These are phyloP conservation scores for Ochotona curzoniae DNA, from an alignment of 2,113 vertebrate genomes.

Conservation along the genomic window DNA sequence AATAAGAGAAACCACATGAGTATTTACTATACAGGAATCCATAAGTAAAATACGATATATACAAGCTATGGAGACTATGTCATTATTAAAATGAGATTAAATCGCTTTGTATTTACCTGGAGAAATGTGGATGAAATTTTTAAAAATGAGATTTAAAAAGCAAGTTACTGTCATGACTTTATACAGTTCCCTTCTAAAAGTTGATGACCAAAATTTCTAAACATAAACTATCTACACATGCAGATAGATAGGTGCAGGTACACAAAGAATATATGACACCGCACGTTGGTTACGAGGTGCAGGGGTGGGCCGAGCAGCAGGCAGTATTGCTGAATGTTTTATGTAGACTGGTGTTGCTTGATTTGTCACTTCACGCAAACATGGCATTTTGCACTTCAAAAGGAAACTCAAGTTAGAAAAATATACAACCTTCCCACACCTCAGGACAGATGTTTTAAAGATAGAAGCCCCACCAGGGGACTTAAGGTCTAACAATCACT, in stretches of 20 bases:
- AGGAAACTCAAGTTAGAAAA: conserved; percentile 18
- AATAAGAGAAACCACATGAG: not conserved
- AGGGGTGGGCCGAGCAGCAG: not conserved
- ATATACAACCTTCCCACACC: not conserved
- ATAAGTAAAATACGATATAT: not conserved
- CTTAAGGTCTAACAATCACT: conserved; percentile 30
- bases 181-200: not conserved
- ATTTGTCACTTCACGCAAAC: not conserved
- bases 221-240: not conserved
- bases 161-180: conserved; percentile 19
- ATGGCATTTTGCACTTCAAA: conserved; percentile 33
- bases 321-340: not conserved
- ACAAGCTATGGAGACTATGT: not conserved
- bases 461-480: conserved; percentile 1
- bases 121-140: not conserved
- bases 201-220: not conserved
- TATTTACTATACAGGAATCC: not conserved
- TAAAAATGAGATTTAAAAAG: not conserved
- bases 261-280: not conserved
- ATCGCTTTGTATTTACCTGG: not conserved
- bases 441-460: not conserved
- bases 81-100: not conserved
- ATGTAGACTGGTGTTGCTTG: not conserved
- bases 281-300: not conserved
- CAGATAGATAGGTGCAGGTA: not conserved